Conservation (phyloP, 2,888 invertebrate genomes). For the Anthophora plumipes region DNA sequence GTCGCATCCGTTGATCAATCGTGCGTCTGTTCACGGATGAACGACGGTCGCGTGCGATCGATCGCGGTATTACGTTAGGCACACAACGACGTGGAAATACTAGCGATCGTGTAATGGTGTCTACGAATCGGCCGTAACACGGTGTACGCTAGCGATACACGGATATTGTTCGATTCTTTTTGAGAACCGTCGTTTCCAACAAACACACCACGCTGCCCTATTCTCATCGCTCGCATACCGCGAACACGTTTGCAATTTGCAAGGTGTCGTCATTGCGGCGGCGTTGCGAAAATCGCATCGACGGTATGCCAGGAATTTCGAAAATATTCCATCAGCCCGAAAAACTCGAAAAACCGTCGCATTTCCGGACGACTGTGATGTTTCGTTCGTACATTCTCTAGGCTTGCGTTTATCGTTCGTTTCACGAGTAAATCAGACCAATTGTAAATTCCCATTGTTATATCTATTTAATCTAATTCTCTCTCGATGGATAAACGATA, state of each 20-base stretch:
- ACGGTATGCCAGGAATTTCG: slow-evolving; percentile 36
- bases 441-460: not conserved
- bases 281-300: slow-evolving; percentile 53
- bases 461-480: no score
- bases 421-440: not conserved
- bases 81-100: slow-evolving; percentile 32
- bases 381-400: not conserved
- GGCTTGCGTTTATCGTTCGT: not conserved
- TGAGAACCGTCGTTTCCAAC: slow-evolving; percentile 22
- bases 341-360: slow-evolving; percentile 6
- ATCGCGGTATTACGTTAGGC: slow-evolving; percentile 53
- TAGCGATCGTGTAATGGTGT: slow-evolving; percentile 18
- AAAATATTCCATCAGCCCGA: slow-evolving; percentile 34
- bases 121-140: slow-evolving; percentile 18
- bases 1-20: not conserved
- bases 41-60: slow-evolving; percentile 57
- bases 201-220: slow-evolving; percentile 40
- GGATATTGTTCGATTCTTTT: not conserved
- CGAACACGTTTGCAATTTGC: slow-evolving; percentile 75
- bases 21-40: slow-evolving; percentile 34
- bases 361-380: not conserved
- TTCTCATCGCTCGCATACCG: slow-evolving; percentile 60
- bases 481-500: no score
- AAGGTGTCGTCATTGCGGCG: slow-evolving; percentile 47
- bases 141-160: not conserved